Percentiles rank a stretch among this genome's conserved stretches.
phyloP scores from a whole-genome alignment of 2,888 invertebrate genomes.

The Mesoligia furuncula region DNA sequence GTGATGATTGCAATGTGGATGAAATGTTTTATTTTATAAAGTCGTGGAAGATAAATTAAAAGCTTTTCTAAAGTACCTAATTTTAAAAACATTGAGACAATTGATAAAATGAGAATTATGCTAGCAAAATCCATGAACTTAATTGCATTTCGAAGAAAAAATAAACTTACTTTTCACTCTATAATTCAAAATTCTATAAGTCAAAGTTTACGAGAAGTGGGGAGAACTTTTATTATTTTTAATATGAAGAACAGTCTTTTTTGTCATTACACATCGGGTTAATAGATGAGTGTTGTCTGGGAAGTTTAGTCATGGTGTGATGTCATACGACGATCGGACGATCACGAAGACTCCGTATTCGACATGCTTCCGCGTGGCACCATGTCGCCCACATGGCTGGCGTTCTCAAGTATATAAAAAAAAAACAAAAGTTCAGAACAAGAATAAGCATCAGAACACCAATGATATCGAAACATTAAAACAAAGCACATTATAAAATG shows the following conservation, averaged over 20 bases:
- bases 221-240: conserved; percentile 23
- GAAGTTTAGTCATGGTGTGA: conserved; percentile 59
- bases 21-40: conserved; percentile 25
- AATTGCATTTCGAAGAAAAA: conserved; percentile 55
- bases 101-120: conserved; percentile 36
- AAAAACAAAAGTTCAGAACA: neutral
- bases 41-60: conserved; percentile 4
- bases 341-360: conserved; percentile 41
- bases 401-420: conserved; percentile 12
- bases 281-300: conserved; percentile 41
- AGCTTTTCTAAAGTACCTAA: conserved; percentile 17
- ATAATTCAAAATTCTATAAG: too few relatives aligned
- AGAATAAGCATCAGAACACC: neutral
- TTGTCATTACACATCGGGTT: conserved; percentile 23
- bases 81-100: conserved; percentile 14
- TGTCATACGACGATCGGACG: conserved; percentile 54
- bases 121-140: conserved; percentile 39
- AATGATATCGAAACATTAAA: neutral
- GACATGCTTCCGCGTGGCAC: conserved; percentile 64
- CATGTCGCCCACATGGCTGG: conserved; percentile 70
- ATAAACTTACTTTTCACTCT: conserved; percentile 34
- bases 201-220: conserved; percentile 33
- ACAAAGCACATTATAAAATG: neutral
- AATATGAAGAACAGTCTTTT: conserved; percentile 23
- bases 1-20: conserved; percentile 15